Evolutionary conservation across 2,113 vertebrate species (phyloP).

Genomic region (Cervus canadensis): DNA sequence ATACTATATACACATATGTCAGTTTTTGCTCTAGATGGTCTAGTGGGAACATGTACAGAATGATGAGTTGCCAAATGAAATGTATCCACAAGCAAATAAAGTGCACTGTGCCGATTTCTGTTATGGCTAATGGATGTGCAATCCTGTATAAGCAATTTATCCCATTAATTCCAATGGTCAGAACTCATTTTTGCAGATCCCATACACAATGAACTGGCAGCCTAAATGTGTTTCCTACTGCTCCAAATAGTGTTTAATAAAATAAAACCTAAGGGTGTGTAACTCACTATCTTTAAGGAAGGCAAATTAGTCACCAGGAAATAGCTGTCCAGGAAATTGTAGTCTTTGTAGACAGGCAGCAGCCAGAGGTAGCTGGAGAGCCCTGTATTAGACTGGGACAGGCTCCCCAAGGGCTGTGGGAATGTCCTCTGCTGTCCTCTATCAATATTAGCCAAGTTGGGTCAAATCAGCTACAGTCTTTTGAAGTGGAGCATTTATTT

Average conservation of each 20-base stretch:
- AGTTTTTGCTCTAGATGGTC: slow-evolving; percentile 9
- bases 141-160: slow-evolving; percentile 30
- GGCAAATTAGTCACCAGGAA: slow-evolving; percentile 5
- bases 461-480: neutral
- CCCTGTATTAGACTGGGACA: neutral
- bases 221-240: slow-evolving; percentile 5
- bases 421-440: neutral
- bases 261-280: slow-evolving; percentile 15
- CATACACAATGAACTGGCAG: neutral
- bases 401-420: neutral
- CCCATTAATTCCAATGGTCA: neutral
- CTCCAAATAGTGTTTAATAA: slow-evolving; percentile 24
- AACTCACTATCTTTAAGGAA: neutral
- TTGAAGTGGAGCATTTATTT: neutral
- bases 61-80: slow-evolving; percentile 31
- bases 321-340: neutral
- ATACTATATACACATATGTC: neutral
- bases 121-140: neutral
- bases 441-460: neutral
- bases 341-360: neutral
- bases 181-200: neutral
- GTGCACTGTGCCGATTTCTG: neutral
- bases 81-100: slow-evolving; percentile 31
- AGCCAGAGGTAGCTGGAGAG: neutral
- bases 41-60: slow-evolving; percentile 18